Conservation (phyloP, 2,797 vertebrate species). For the Oophaga sylvatica region DNA sequence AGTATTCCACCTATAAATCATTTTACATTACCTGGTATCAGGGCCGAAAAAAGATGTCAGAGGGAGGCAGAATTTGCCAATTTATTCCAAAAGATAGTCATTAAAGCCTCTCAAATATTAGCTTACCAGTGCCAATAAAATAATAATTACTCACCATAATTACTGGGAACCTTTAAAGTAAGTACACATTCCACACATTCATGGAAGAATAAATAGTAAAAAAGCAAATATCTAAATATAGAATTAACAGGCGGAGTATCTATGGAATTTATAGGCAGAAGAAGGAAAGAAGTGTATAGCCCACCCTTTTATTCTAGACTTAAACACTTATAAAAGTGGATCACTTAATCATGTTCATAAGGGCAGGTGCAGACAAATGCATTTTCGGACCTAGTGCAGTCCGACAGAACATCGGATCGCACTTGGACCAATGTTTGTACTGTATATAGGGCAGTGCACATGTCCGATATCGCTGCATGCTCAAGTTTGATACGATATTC, state of each 20-base stretch:
- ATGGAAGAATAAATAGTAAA: neutral
- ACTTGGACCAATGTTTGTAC: no score
- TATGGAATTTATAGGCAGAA: neutral
- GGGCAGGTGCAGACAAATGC: no score
- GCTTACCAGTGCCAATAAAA: neutral
- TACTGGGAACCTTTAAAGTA: constrained; percentile 1
- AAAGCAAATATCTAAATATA: neutral
- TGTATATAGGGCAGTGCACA: no score
- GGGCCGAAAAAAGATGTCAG: constrained; percentile 16
- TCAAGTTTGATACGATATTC: no score
- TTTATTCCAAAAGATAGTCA: constrained; percentile 31
- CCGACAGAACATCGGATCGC: no score
- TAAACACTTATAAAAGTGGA: no score
- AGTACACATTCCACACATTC: neutral
- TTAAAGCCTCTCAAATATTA: constrained; percentile 11
- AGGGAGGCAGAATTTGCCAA: neutral
- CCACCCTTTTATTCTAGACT: no score
- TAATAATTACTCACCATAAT: neutral
- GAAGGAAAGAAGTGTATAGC: no score
- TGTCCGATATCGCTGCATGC: no score
- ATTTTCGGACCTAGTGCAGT: no score
- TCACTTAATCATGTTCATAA: no score
- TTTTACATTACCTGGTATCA: constrained; percentile 16
- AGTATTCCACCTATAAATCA: constrained; percentile 48
- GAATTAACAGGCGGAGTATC: neutral